Evolutionary conservation across 2,113 vertebrate species (phyloP).

Genomic region (Etheostoma spectabile): DNA sequence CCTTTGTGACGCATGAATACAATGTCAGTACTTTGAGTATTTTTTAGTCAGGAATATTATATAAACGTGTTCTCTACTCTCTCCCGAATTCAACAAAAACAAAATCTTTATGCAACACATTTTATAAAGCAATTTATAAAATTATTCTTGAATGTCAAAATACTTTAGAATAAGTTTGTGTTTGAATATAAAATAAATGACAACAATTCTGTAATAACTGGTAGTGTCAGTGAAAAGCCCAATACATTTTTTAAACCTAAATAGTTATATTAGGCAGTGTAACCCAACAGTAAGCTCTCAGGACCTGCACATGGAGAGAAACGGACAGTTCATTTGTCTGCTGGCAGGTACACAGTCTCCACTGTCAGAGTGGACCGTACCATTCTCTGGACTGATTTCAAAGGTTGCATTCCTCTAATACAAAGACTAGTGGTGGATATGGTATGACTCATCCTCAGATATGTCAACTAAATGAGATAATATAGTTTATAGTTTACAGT

Average conservation of each 20-base stretch:
- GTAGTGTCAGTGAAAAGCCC: not conserved
- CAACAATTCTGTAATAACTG: not conserved
- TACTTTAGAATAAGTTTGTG: not conserved
- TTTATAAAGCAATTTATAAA: too few species aligned
- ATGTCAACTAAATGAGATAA: slow-evolving; percentile 11
- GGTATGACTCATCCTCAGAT: not conserved
- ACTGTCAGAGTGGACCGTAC: slow-evolving; percentile 23
- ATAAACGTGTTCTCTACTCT: not conserved
- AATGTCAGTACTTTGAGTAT: not conserved
- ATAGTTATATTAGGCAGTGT: slow-evolving; percentile 25
- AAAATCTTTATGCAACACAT: not conserved
- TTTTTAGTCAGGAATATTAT: not conserved
- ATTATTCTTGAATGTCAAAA: not conserved
- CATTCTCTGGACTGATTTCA: slow-evolving; percentile 13
- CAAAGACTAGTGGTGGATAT: slow-evolving; percentile 1
- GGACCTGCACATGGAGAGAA: slow-evolving; percentile 26
- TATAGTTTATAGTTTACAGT: not conserved
- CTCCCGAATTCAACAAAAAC: not conserved
- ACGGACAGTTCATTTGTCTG: slow-evolving; percentile 49
- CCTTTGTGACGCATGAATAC: not conserved
- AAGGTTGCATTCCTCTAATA: not conserved
- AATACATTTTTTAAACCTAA: slow-evolving; percentile 5
- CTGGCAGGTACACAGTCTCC: slow-evolving; percentile 27
- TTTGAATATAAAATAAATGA: not conserved
- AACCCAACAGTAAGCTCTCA: slow-evolving; percentile 27